A percentile compares a stretch with the other conserved stretches of the same genome.
Evolutionary conservation across 2,113 vertebrate species (phyloP).

Genomic region (Bufo gargarizans): DNA sequence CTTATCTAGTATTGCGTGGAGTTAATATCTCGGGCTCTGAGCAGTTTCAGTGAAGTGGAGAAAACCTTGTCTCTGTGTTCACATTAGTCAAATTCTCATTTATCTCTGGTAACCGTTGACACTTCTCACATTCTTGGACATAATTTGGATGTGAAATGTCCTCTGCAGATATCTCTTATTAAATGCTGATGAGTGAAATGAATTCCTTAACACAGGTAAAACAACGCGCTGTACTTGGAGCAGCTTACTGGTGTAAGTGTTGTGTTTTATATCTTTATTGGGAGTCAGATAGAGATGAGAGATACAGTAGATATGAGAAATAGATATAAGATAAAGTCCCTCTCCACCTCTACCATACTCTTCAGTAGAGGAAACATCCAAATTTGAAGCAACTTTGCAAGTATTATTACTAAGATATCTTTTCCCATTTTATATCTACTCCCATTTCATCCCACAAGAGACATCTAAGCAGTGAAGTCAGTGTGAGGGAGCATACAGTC

Average conservation of each 20-base stretch:
- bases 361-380: too few relatives aligned
- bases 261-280: not conserved
- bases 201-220: not conserved
- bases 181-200: slow-evolving; percentile 30
- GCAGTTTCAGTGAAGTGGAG: not conserved
- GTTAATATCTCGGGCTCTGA: not conserved
- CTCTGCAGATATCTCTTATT: slow-evolving; percentile 3
- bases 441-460: too few relatives aligned
- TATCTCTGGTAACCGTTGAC: slow-evolving; percentile 11
- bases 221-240: not conserved
- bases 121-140: slow-evolving; percentile 5
- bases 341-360: too few relatives aligned
- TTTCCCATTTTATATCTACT: too few relatives aligned
- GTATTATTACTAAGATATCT: too few relatives aligned
- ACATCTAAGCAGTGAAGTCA: too few relatives aligned
- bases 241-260: not conserved
- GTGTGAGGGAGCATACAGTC: too few relatives aligned
- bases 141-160: slow-evolving; percentile 28
- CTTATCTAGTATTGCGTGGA: not conserved
- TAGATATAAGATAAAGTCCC: too few relatives aligned
- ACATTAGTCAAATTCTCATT: not conserved
- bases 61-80: not conserved
- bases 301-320: too few relatives aligned
- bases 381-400: too few relatives aligned
- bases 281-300: too few relatives aligned